Evolutionary conservation across 2,113 vertebrate genomes (phyloP).

Genomic region (Chaenocephalus aceratus): DNA sequence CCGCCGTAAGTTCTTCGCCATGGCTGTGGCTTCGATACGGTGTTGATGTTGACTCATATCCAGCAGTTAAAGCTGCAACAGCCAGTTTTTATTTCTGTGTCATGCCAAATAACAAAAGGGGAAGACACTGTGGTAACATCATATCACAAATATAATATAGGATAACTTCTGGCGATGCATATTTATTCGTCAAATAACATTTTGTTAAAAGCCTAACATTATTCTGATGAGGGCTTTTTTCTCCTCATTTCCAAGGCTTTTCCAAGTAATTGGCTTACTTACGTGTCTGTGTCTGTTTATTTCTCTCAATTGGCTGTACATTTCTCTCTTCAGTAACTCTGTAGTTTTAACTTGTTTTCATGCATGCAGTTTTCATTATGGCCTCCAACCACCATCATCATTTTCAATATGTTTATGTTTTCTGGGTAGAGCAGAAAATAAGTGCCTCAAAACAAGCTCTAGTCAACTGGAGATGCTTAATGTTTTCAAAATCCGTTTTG

Average conservation of each 20-base stretch:
- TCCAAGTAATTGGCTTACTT: not conserved
- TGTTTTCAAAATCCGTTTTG: slow-evolving; percentile 82
- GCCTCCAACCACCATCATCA: slow-evolving; percentile 17
- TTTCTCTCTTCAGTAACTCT: slow-evolving; percentile 29
- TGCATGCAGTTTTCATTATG: slow-evolving; percentile 3
- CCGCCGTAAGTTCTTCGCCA: slow-evolving; percentile 53
- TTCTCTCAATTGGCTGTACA: slow-evolving; percentile 2
- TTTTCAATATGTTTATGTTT: slow-evolving; percentile 48
- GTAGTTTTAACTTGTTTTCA: slow-evolving; percentile 13
- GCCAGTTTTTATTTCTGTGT: not conserved
- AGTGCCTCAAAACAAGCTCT: slow-evolving; percentile 71
- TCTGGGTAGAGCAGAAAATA: slow-evolving; percentile 36
- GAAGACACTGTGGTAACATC: not conserved
- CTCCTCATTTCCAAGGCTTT: not conserved
- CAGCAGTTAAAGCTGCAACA: not conserved
- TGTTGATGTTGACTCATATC: slow-evolving; percentile 18
- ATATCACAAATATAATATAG: not conserved
- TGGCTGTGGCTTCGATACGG: slow-evolving; percentile 22
- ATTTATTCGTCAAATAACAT: not conserved
- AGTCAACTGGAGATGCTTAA: slow-evolving; percentile 74
- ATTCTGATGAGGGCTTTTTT: not conserved
- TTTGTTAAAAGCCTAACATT: not conserved
- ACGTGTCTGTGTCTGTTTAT: slow-evolving; percentile 13
- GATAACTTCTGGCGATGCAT: not conserved
- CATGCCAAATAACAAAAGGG: not conserved